Percentiles rank a stretch among this genome's conserved stretches.
These are phyloP conservation scores for Agelas oroides DNA, from an alignment of 37 sponge, comb jelly and placozoan genomes.

Conservation along the genomic window DNA sequence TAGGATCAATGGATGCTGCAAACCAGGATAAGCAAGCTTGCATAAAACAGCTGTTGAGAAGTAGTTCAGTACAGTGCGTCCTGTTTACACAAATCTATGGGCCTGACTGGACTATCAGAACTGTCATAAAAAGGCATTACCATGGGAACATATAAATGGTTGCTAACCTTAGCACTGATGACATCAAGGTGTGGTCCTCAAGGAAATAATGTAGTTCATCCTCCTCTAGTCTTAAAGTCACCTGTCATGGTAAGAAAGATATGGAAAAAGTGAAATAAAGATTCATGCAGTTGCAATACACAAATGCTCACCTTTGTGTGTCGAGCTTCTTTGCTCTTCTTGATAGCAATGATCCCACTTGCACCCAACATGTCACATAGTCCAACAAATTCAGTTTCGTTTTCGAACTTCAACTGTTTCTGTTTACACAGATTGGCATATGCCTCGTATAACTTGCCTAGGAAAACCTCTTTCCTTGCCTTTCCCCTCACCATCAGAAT, in stretches of 20 bases:
- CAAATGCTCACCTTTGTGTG: too few species aligned
- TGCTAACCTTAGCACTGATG: conserved; percentile 72
- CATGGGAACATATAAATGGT: too few species aligned
- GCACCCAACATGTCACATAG: conserved; percentile 77
- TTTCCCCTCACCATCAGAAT: conserved; percentile 53
- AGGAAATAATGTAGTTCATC: conserved; percentile 76
- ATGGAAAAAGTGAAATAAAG: too few species aligned
- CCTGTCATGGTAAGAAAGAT: too few species aligned
- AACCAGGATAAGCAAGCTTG: too few species aligned
- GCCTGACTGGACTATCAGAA: too few species aligned
- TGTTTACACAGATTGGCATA: conserved; percentile 77
- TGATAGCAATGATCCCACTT: conserved; percentile 75
- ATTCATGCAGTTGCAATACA: too few species aligned
- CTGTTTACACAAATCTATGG: too few species aligned
- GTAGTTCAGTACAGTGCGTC: too few species aligned
- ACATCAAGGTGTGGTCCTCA: conserved; percentile 80
- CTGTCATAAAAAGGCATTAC: too few species aligned
- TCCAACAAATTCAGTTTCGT: conserved; percentile 81
- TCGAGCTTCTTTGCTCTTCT: conserved; percentile 72
- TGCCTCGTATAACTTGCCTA: conserved; percentile 67
- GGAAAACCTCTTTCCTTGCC: conserved; percentile 56
- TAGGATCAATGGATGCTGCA: too few species aligned
- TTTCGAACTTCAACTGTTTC: conserved; percentile 52
- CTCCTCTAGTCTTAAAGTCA: conserved; percentile 69
- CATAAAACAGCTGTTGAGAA: too few species aligned